These are phyloP conservation scores for Tragelaphus eurycerus DNA, from an alignment of 2,797 vertebrate genomes.

Conservation along the genomic window DNA sequence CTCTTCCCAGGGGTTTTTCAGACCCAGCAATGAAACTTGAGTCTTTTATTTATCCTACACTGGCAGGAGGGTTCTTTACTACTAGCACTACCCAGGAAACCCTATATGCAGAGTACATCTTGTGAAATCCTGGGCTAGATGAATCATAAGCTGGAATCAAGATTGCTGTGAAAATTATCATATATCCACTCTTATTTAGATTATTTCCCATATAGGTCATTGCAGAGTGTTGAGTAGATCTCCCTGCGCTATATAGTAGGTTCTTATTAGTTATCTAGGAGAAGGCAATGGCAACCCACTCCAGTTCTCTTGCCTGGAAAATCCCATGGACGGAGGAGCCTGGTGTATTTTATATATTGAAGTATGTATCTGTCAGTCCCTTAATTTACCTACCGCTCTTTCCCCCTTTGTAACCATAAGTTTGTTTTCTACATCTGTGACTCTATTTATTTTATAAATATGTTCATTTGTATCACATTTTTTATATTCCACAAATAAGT, in stretches of 20 bases:
- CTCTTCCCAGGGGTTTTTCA: background rate
- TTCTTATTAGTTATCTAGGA: background rate
- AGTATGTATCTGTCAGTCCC: background rate
- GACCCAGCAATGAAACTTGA: background rate
- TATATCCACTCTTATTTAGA: background rate
- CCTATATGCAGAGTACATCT: background rate
- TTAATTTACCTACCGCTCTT: too few relatives aligned
- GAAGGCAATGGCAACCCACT: too few relatives aligned
- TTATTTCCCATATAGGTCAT: background rate
- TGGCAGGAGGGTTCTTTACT: background rate
- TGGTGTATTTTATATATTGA: background rate
- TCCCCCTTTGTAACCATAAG: background rate
- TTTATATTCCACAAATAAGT: background rate
- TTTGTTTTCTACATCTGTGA: background rate
- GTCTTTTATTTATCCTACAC: background rate
- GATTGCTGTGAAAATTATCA: background rate
- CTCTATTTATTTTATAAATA: background rate
- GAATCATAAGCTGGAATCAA: background rate
- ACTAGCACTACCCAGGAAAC: background rate
- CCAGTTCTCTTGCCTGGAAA: too few relatives aligned
- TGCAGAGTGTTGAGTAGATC: background rate
- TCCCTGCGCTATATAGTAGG: background rate
- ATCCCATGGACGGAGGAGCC: too few relatives aligned
- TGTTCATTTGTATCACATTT: background rate
- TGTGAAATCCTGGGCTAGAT: background rate